Conservation (phyloP, 2,113 vertebrate genomes). For the Datnioides undecimradiatus region DNA sequence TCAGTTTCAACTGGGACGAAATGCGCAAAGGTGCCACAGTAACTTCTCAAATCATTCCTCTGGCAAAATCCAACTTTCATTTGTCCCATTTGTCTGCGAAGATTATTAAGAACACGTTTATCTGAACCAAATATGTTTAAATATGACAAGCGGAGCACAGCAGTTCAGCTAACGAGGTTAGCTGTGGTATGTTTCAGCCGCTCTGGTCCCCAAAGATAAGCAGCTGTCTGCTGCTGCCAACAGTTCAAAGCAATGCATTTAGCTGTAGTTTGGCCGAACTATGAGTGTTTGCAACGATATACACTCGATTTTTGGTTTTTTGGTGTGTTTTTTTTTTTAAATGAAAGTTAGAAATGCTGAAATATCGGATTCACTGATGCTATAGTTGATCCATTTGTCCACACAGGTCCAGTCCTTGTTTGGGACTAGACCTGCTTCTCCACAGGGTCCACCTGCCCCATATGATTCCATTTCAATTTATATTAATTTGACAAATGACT, state of each 20-base stretch:
- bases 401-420: not conserved
- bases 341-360: too few relatives aligned
- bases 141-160: not conserved
- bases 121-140: not conserved
- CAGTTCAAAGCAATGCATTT: not conserved
- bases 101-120: too few relatives aligned
- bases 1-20: not conserved
- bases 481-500: too few relatives aligned
- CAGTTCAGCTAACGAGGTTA: not conserved
- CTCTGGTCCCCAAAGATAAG: not conserved
- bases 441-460: not conserved
- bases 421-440: not conserved
- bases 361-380: too few relatives aligned
- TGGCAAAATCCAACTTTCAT: not conserved
- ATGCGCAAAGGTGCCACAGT: not conserved
- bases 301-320: too few relatives aligned
- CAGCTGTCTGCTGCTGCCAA: not conserved
- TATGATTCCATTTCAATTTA: not conserved
- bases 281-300: too few relatives aligned
- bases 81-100: not conserved
- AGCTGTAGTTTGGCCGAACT: too few relatives aligned
- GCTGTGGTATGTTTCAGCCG: not conserved
- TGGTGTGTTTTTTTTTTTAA: too few relatives aligned
- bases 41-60: not conserved
- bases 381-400: too few relatives aligned